Percentiles rank a stretch among this genome's conserved stretches.
Conservation (phyloP, 64 coral and sea anemone species). For the Astreopora myriophthalma region DNA sequence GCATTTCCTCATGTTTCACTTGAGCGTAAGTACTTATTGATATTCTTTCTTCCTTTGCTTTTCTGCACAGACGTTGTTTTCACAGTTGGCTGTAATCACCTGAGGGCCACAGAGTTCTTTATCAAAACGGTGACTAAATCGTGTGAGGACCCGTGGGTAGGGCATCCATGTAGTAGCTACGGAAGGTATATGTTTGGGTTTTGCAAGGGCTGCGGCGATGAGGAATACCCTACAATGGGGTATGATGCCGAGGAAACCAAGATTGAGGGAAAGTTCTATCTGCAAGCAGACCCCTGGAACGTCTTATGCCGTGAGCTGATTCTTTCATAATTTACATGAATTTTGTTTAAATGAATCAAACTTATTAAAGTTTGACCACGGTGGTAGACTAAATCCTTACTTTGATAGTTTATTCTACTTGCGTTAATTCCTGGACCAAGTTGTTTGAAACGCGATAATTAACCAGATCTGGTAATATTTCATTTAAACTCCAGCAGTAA, state of each 20-base stretch:
- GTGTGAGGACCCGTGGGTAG: slow-evolving; percentile 3
- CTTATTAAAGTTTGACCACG: too few species aligned
- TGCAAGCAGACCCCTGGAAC: not conserved
- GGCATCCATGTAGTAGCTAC: slow-evolving; percentile 10
- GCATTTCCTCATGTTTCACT: too few species aligned
- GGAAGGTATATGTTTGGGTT: not conserved
- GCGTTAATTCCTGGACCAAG: too few species aligned
- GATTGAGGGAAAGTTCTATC: not conserved
- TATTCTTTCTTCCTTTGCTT: not conserved
- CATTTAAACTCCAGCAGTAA: too few species aligned
- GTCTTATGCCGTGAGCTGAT: slow-evolving; percentile 41
- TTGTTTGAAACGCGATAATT: too few species aligned
- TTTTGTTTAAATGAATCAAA: too few species aligned
- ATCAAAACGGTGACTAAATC: not conserved
- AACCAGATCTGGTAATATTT: too few species aligned
- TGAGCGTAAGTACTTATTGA: too few species aligned
- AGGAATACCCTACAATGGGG: slow-evolving; percentile 22
- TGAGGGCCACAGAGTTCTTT: slow-evolving; percentile 23
- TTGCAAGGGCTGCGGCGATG: not conserved
- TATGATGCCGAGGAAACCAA: slow-evolving; percentile 9
- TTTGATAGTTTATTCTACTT: too few species aligned
- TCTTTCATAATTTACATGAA: too few species aligned
- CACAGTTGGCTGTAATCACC: slow-evolving; percentile 16
- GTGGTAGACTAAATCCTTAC: too few species aligned
- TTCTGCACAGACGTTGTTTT: not conserved